Conservation (phyloP, 2,113 vertebrate genomes). For the Hassar affinis region DNA sequence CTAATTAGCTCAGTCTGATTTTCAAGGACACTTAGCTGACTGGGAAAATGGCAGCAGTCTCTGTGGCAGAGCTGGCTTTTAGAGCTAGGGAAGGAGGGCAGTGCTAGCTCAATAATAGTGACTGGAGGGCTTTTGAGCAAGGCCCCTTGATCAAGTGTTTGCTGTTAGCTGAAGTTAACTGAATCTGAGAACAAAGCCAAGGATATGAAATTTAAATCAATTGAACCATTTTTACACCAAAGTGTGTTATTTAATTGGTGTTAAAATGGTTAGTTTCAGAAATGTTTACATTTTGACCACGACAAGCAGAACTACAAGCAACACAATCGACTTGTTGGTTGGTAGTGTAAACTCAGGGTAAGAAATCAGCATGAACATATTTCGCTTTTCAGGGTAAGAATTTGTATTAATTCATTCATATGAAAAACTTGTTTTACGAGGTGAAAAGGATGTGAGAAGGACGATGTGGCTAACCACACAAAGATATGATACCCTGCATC, state of each 20-base stretch:
- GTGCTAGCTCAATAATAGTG: background rate
- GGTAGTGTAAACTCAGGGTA: background rate
- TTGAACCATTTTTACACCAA: background rate
- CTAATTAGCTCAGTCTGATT: conserved; percentile 65
- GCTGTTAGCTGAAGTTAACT: background rate
- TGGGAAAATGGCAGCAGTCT: conserved; percentile 52
- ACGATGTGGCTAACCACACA: conserved; percentile 26
- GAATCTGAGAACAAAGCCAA: no score
- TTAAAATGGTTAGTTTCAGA: background rate
- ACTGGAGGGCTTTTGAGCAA: background rate
- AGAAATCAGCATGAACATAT: background rate
- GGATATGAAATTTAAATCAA: background rate
- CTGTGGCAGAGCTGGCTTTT: background rate
- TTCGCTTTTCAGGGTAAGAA: background rate
- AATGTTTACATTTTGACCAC: background rate
- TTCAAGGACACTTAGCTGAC: conserved; percentile 53
- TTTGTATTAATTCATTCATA: no score
- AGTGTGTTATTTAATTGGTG: background rate
- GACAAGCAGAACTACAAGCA: background rate
- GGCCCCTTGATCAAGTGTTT: background rate
- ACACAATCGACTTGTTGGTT: background rate
- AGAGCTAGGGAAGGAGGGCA: background rate
- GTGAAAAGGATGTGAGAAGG: background rate
- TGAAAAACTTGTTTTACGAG: background rate
- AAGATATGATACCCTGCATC: conserved; percentile 40